Base-by-base conservation (phyloP, 2,113 vertebrate species). In the Epinephelus lanceolatus region DNA sequence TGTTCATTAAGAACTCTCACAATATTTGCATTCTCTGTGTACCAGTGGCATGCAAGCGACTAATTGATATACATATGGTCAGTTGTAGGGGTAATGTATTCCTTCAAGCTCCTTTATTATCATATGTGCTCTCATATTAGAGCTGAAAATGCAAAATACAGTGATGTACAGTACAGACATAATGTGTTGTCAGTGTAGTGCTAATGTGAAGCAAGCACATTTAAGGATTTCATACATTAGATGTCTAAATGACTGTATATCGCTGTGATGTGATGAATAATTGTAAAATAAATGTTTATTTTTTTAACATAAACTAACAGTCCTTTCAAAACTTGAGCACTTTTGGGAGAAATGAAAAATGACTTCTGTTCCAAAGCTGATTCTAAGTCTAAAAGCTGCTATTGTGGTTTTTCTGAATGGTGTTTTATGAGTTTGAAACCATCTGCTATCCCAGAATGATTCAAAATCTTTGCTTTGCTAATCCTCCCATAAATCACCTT, bases 401-500 rank as follows among this genome's bases (percentile, higher is more conserved):
- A 12, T 61, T 71, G 59, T 62, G 45, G 3, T 27, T 56, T 56
- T 53, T 25, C 6, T 53, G 72, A 68, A 60, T 63, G 23, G 7
- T 75, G 55, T 51, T 55, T 73, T 53, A 60, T 62, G 23, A 37
- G 60, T 52, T 27, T 30, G 23, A 37, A 76, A 23, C 25, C 25
- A 3, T 68, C n/a, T 47, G 14, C 45, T 21, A 61, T 40, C 49
- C 57, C n/a, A 63, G n/a, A 69, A n/a, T 30, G 2, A 60, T 10
- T 55, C 49, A 65, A 60, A 25, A n/a, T 11, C 25, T 4, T 76
- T 27, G 40, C 57, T 56, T 66, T 45, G 47, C 57, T 73, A 66
- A 85, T 79, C 59, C 49, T 14, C 6, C 4, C 40, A 70, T 70
- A 66, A 76, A 77, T 78, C 23, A 42, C 14, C 7, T 49, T 81